A percentile compares a stretch with the other conserved stretches of the same genome.
phyloP scores from a whole-genome alignment of 2,797 vertebrate genomes.

The Paratrypauchen microcephalus region DNA sequence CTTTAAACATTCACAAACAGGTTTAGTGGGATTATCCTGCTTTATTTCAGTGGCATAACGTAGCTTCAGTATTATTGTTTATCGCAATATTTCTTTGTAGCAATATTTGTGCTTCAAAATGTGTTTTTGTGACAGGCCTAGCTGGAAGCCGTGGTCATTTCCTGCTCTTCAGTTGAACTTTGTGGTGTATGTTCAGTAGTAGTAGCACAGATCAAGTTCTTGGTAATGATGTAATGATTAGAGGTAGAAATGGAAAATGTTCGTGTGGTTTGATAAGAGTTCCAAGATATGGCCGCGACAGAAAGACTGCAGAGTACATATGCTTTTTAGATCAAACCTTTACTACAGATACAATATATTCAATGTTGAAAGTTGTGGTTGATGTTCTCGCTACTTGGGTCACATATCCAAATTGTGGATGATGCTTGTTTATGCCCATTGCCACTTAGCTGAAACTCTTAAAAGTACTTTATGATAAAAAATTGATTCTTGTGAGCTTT shows the following conservation, averaged over 20 bases:
- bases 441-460: no score
- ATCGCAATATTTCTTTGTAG: no score
- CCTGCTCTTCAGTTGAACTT: neutral
- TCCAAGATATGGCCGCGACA: conserved; percentile 2
- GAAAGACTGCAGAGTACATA: neutral
- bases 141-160: conserved; percentile 13
- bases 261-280: conserved; percentile 6
- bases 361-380: neutral
- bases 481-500: no score
- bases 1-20: no score
- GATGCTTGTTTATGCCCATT: neutral
- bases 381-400: neutral
- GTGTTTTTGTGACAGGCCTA: no score
- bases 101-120: no score
- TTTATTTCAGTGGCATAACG: no score
- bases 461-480: no score
- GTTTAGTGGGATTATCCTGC: no score
- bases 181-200: neutral
- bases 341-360: neutral
- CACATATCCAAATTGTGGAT: neutral
- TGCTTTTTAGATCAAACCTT: neutral
- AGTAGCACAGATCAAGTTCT: neutral
- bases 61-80: no score
- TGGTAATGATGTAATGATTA: neutral
- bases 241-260: conserved; percentile 10